Conservation (phyloP, 2,888 invertebrate species). For the Erynnis tages region DNA sequence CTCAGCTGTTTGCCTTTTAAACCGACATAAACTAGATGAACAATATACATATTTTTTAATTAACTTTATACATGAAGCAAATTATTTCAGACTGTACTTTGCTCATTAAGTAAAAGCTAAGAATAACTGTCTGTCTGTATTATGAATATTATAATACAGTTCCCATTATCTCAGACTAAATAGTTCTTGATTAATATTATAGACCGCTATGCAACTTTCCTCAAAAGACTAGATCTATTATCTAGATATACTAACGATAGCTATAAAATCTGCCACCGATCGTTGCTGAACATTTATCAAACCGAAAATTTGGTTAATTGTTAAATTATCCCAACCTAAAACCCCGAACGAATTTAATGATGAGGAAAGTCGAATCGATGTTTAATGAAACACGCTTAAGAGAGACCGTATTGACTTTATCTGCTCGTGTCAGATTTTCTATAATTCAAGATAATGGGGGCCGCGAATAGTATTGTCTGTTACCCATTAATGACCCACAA, state of each 20-base stretch:
- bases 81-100: no score
- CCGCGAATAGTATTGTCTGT: no score
- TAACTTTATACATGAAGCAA: no score
- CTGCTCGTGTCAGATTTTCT: background rate
- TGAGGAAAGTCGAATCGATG: conserved; percentile 7
- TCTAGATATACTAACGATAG: conserved; percentile 7
- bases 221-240: conserved; percentile 7
- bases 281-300: background rate
- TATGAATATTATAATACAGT: background rate
- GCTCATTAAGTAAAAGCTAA: no score
- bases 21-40: no score
- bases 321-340: background rate
- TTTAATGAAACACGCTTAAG: conserved; percentile 13
- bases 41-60: no score
- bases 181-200: conserved; percentile 18
- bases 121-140: no score
- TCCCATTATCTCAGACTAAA: background rate
- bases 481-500: no score
- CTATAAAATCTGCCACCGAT: background rate
- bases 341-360: conserved; percentile 1
- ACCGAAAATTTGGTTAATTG: background rate
- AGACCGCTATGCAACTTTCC: conserved; percentile 11
- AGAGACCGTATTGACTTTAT: background rate
- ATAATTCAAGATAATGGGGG: conserved; percentile 1
- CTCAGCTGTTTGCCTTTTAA: no score